Evolutionary conservation across 2,888 invertebrate species (phyloP).

Genomic region (Pycnomerus fuliginosus): DNA sequence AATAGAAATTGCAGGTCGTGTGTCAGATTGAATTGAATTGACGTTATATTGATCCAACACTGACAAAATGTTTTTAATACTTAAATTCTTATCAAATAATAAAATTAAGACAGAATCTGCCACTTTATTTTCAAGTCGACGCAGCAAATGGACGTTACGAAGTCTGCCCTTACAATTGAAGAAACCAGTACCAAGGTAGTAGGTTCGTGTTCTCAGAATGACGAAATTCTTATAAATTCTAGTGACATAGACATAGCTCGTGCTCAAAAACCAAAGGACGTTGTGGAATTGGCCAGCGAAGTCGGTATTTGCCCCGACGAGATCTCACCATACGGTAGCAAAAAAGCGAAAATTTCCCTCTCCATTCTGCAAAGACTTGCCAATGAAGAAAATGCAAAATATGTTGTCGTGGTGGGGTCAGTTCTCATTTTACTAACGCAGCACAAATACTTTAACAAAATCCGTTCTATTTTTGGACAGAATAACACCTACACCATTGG

Average conservation of each 20-base stretch:
- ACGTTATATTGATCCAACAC: too few relatives aligned
- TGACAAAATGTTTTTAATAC: too few relatives aligned
- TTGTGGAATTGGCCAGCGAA: constrained; percentile 74
- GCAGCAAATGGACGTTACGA: constrained; percentile 66
- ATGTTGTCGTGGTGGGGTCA: constrained; percentile 93
- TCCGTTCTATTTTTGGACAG: constrained; percentile 52
- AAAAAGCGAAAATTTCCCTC: constrained; percentile 91
- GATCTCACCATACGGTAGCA: constrained; percentile 86
- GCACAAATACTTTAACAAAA: background rate
- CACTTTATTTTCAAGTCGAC: too few relatives aligned
- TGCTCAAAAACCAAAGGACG: constrained; percentile 83
- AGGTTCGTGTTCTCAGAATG: constrained; percentile 2
- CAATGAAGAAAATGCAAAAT: constrained; percentile 75
- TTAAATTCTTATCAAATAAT: too few relatives aligned
- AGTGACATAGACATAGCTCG: constrained; percentile 91
- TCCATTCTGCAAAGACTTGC: constrained; percentile 74
- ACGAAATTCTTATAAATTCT: constrained; percentile 24
- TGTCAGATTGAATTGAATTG: too few relatives aligned
- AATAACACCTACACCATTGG: constrained; percentile 97
- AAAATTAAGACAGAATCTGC: too few relatives aligned
- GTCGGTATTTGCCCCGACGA: constrained; percentile 80
- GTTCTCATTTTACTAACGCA: constrained; percentile 30
- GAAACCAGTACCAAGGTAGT: constrained; percentile 81
- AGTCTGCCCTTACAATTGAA: constrained; percentile 64
- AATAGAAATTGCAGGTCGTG: too few relatives aligned